Evolutionary conservation across 2,888 invertebrate genomes (phyloP).

Genomic region (Dugesia japonica): DNA sequence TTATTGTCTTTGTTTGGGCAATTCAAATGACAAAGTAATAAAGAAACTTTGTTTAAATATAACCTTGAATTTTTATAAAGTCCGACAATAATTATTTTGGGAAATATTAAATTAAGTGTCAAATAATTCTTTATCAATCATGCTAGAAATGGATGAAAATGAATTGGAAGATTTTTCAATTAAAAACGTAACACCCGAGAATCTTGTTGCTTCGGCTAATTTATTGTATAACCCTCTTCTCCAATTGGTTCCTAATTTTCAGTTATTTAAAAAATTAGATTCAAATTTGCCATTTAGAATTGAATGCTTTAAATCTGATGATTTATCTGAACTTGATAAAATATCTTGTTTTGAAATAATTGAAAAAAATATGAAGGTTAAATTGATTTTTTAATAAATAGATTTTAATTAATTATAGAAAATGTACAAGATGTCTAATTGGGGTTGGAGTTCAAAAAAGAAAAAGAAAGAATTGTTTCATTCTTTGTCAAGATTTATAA

Average conservation of each 20-base stretch:
- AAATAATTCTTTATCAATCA: background rate
- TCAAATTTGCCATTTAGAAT: background rate
- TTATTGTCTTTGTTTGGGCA: too few relatives aligned
- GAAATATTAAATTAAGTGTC: too few relatives aligned
- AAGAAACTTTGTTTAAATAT: background rate
- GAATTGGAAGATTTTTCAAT: background rate
- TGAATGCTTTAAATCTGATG: background rate
- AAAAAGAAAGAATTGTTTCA: background rate
- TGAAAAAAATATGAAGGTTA: background rate
- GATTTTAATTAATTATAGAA: background rate
- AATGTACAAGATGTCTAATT: background rate
- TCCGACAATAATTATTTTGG: too few relatives aligned
- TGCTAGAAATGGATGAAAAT: background rate
- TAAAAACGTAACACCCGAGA: background rate
- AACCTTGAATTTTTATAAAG: background rate
- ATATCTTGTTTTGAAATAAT: background rate
- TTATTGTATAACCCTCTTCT: background rate
- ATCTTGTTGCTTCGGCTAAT: background rate
- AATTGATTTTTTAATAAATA: background rate
- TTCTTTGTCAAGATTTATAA: background rate
- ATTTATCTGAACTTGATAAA: background rate
- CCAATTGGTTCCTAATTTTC: background rate
- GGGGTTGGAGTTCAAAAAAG: background rate
- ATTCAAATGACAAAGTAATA: background rate
- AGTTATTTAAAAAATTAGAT: background rate